These are phyloP conservation scores for Heliothis subflexa DNA, from an alignment of 1,140 invertebrate species.

Conservation along the genomic window DNA sequence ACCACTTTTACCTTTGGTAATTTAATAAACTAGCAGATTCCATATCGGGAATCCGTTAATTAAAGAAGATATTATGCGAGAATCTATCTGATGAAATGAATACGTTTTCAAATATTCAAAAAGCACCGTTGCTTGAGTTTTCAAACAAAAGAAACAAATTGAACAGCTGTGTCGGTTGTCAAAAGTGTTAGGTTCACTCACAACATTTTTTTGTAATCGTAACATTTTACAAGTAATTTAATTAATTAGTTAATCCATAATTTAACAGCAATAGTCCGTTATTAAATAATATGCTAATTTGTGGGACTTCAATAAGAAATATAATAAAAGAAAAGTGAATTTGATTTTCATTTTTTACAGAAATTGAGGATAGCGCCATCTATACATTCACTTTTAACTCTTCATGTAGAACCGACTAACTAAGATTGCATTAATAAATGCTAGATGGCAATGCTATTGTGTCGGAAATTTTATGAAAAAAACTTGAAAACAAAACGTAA, in stretches of 20 bases:
- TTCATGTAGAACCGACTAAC: too few relatives aligned
- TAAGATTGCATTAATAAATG: not conserved
- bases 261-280: too few relatives aligned
- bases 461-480: not conserved
- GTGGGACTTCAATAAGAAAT: not conserved
- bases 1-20: conserved; percentile 63
- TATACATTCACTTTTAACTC: not conserved
- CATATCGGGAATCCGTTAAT: conserved; percentile 50
- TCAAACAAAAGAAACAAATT: conserved; percentile 49
- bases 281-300: too few relatives aligned
- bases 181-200: conserved; percentile 2
- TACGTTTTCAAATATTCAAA: conserved; percentile 28
- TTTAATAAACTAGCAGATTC: conserved; percentile 57
- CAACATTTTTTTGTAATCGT: not conserved
- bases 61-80: conserved; percentile 3
- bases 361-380: not conserved
- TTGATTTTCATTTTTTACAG: not conserved
- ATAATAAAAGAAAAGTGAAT: not conserved
- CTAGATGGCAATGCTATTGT: conserved; percentile 11
- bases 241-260: not conserved
- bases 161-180: conserved; percentile 47
- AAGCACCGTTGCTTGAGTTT: conserved; percentile 46
- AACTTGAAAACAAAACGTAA: not conserved
- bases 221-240: not conserved
- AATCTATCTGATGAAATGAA: conserved; percentile 1